A percentile compares a stretch with the other conserved stretches of the same genome.
These are phyloP conservation scores for Camelus bactrianus DNA, from an alignment of 2,113 vertebrate species.

Conservation along the genomic window DNA sequence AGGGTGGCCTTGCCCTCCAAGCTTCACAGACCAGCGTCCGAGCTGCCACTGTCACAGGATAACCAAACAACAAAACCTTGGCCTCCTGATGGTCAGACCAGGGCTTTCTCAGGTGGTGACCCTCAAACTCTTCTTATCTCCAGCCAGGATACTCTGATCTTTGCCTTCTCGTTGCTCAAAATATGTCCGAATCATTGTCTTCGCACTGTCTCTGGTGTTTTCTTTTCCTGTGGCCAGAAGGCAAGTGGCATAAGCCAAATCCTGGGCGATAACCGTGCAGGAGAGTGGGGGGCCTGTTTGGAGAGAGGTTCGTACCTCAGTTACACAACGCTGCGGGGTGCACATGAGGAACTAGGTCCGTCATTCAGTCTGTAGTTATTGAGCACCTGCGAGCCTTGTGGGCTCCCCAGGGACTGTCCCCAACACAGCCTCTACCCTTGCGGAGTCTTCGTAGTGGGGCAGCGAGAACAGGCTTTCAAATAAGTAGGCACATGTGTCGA, in stretches of 20 bases:
- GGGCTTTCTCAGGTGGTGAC: not conserved
- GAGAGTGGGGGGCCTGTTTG: not conserved
- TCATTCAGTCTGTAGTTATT: not conserved
- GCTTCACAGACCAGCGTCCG: not conserved
- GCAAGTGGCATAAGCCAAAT: not conserved
- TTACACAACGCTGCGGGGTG: not conserved
- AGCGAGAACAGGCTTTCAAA: not conserved
- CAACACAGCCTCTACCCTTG: not conserved
- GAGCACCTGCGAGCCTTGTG: not conserved
- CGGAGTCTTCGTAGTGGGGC: not conserved
- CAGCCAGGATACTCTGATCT: not conserved
- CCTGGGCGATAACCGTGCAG: not conserved
- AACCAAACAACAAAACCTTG: not conserved
- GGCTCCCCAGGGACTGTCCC: not conserved
- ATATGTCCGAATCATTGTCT: not conserved
- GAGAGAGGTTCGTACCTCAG: not conserved
- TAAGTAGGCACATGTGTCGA: not conserved
- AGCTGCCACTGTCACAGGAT: not conserved
- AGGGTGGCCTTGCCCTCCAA: not conserved
- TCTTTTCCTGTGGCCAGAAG: not conserved
- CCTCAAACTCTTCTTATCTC: not conserved
- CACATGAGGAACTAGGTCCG: not conserved
- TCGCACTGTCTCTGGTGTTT: not conserved
- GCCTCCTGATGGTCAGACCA: not conserved
- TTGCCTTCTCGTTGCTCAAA: not conserved